Conservation (phyloP, 2,797 vertebrate species). For the Halcyon chelicuti region DNA sequence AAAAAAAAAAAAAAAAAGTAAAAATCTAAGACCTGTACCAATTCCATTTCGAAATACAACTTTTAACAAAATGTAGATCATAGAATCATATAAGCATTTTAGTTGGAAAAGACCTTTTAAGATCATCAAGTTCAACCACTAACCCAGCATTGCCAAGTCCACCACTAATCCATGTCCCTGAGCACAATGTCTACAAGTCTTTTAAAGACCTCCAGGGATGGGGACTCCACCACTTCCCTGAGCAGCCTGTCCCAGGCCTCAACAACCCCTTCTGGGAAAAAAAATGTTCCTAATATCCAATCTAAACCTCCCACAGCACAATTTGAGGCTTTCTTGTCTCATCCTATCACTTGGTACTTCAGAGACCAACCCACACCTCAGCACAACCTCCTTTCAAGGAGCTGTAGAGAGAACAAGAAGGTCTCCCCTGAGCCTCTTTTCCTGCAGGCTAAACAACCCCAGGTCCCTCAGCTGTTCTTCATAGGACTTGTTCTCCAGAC, state of each 20-base stretch:
- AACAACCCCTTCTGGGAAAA: background rate
- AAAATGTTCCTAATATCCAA: background rate
- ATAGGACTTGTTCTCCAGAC: background rate
- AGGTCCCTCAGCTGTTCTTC: background rate
- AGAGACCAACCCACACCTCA: too few species aligned
- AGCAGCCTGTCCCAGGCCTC: background rate
- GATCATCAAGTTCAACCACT: background rate
- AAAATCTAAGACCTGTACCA: background rate
- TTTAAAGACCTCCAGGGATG: background rate
- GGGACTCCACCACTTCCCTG: background rate
- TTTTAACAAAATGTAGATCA: background rate
- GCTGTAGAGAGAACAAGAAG: background rate
- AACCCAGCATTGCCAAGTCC: background rate
- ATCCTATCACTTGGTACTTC: background rate
- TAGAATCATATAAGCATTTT: background rate
- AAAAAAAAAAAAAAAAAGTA: background rate
- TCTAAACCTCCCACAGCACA: background rate
- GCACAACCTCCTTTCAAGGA: background rate
- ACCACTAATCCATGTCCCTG: background rate
- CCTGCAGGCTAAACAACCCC: background rate
- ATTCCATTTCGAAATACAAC: conserved; percentile 3
- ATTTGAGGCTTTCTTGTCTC: background rate
- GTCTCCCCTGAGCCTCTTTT: background rate
- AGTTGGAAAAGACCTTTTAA: background rate
- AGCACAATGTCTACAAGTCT: background rate